Conservation (phyloP, 2,113 vertebrate genomes). For the Pithys albifrons region DNA sequence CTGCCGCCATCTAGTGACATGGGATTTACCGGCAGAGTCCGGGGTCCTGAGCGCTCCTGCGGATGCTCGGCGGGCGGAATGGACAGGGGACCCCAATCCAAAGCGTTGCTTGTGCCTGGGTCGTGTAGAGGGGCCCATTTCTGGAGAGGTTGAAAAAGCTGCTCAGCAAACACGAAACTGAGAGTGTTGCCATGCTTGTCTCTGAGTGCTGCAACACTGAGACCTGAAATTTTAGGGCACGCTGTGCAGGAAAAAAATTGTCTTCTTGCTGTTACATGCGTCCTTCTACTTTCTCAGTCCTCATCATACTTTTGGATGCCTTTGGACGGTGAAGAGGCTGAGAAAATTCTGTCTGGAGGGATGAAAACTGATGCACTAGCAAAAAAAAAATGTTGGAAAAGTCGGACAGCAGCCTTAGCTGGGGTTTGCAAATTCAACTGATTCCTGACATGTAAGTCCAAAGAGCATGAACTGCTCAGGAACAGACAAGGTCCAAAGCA, state of each 20-base stretch:
- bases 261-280: background rate
- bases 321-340: background rate
- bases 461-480: background rate
- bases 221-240: background rate
- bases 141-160: background rate
- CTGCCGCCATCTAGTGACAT: slow-evolving; percentile 40
- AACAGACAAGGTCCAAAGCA: background rate
- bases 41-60: accelerated
- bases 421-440: background rate
- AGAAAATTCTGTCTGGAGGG: background rate
- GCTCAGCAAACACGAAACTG: background rate
- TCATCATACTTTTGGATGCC: background rate
- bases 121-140: accelerated
- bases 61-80: accelerated
- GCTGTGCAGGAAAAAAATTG: accelerated
- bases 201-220: accelerated
- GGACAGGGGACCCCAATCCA: background rate
- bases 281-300: background rate
- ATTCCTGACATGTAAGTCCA: background rate
- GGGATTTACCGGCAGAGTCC: background rate
- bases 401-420: background rate
- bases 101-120: background rate
- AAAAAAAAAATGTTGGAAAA: background rate
- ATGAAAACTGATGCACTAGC: background rate
- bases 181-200: background rate